Percentiles rank a stretch among this genome's conserved stretches.
phyloP scores from a whole-genome alignment of 2,888 invertebrate species.

The Drosophila buzzatii region DNA sequence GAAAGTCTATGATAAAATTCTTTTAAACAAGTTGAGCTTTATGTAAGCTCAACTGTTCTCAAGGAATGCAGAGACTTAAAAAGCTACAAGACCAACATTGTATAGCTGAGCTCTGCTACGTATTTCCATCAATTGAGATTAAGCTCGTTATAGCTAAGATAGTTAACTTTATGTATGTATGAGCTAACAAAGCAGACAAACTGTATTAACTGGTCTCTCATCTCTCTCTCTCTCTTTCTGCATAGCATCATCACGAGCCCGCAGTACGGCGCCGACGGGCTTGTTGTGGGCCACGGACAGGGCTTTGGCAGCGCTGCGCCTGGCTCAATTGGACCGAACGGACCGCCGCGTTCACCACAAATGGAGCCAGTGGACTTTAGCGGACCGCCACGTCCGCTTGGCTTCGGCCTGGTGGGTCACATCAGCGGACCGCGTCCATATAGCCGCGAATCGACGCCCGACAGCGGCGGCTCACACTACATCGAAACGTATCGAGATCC shows the following conservation, averaged over 20 bases:
- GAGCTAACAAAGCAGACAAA: neutral
- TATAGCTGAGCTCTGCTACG: too few relatives aligned
- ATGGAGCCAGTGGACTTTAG: conserved; percentile 91
- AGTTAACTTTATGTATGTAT: neutral
- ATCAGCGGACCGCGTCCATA: conserved; percentile 89
- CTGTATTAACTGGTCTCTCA: neutral
- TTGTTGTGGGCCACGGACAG: conserved; percentile 86
- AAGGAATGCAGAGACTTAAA: neutral
- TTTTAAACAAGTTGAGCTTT: neutral
- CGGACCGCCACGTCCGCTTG: conserved; percentile 88
- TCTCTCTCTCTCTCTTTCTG: neutral
- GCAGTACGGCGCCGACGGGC: conserved; percentile 86
- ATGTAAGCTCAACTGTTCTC: neutral
- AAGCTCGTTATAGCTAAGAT: neutral
- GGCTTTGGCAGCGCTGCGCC: conserved; percentile 86
- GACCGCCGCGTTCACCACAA: conserved; percentile 87
- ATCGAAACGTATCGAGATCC: conserved; percentile 95
- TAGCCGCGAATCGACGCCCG: conserved; percentile 95
- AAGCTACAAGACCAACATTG: too few relatives aligned
- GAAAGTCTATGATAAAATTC: neutral
- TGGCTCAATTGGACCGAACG: conserved; percentile 80
- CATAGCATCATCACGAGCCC: conserved; percentile 86
- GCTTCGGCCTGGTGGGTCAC: conserved; percentile 86
- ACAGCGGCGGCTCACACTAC: conserved; percentile 95
- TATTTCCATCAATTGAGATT: neutral